Evolutionary conservation across 2,888 invertebrate genomes (phyloP).

Genomic region (Protophormia terraenovae): DNA sequence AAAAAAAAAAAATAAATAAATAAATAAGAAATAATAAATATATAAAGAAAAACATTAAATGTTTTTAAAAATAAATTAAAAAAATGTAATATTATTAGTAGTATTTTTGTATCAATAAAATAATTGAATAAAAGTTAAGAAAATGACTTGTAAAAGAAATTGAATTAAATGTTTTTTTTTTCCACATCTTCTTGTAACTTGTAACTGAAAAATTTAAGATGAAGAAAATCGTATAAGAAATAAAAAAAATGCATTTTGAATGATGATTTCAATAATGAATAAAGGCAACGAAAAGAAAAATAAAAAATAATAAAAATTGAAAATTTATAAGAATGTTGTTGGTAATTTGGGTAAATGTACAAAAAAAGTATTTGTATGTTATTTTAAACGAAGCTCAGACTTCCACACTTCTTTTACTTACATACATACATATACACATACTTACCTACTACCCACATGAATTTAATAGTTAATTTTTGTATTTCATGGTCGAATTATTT

Average conservation of each 20-base stretch:
- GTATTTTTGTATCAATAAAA: background rate
- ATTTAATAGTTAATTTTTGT: conserved; percentile 34
- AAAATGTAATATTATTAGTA: background rate
- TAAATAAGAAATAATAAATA: too few species aligned
- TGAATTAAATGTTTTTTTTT: background rate
- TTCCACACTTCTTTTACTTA: background rate
- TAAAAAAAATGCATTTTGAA: background rate
- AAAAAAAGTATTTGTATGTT: background rate
- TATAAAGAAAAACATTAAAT: background rate
- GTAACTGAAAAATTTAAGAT: background rate
- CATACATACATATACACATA: too few species aligned
- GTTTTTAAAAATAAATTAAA: too few species aligned
- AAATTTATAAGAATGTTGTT: background rate
- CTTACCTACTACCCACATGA: too few species aligned
- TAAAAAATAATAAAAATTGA: too few species aligned
- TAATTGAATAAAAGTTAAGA: background rate
- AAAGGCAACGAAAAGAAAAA: background rate
- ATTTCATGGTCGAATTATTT: conserved; percentile 55
- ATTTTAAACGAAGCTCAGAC: background rate
- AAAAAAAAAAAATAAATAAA: too few species aligned
- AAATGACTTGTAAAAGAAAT: background rate
- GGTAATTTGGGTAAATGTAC: background rate
- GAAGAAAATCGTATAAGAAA: background rate
- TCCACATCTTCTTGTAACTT: too few species aligned
- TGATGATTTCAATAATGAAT: background rate